Evolutionary conservation across 1,140 invertebrate species (phyloP).

Genomic region (Catajapyx aquilonaris): DNA sequence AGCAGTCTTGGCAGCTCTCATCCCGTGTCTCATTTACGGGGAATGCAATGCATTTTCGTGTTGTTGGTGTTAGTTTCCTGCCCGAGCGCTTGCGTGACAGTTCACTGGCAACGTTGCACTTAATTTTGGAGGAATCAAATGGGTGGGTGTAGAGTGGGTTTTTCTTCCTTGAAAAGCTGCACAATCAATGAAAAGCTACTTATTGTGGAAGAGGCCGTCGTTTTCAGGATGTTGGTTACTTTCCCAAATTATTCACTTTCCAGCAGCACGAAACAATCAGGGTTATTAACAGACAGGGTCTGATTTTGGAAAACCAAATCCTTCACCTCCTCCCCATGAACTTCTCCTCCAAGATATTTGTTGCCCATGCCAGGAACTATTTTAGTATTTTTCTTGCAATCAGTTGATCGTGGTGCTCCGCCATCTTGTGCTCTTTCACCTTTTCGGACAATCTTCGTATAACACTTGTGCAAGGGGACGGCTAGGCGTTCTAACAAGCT

Average conservation of each 20-base stretch:
- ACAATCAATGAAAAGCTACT: neutral
- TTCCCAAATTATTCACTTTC: too few relatives aligned
- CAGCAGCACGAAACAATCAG: too few relatives aligned
- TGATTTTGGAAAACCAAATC: too few relatives aligned
- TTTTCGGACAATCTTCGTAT: neutral
- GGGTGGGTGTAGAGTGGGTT: neutral
- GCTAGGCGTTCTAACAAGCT: slow-evolving; percentile 1
- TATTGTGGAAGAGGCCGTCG: neutral
- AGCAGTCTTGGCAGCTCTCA: too few relatives aligned
- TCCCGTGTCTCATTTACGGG: too few relatives aligned
- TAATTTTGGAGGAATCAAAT: neutral
- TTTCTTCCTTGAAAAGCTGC: neutral
- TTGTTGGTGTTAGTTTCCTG: too few relatives aligned
- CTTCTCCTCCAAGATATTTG: neutral
- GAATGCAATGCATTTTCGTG: neutral
- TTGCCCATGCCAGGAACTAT: neutral
- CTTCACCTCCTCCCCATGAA: too few relatives aligned
- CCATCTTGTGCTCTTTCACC: neutral
- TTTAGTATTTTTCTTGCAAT: neutral
- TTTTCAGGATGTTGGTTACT: neutral
- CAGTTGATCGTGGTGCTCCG: neutral
- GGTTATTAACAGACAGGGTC: neutral
- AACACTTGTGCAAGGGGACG: slow-evolving; percentile 6
- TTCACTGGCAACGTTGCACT: neutral
- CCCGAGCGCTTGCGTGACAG: too few relatives aligned